Evolutionary conservation across 1,140 invertebrate species (phyloP).

Genomic region (Musca domestica): DNA sequence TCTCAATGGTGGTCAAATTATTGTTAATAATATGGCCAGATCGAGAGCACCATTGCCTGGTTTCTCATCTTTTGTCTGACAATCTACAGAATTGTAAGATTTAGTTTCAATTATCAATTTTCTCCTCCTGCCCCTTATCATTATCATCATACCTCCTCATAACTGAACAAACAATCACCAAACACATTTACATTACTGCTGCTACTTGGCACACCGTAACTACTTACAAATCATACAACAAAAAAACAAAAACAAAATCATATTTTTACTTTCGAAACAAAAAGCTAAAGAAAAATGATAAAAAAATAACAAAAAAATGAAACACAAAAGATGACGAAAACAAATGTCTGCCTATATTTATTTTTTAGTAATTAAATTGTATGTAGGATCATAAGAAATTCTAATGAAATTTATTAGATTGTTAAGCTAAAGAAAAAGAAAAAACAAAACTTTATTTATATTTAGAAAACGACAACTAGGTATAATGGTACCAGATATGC

Average conservation of each 20-base stretch:
- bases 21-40: conserved; percentile 96
- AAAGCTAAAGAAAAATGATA: not conserved
- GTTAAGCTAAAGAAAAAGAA: not conserved
- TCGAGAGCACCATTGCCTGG: conserved; percentile 91
- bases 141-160: not conserved
- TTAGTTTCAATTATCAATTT: conserved; percentile 2
- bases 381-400: conserved; percentile 4
- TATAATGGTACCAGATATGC: conserved; percentile 12
- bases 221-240: conserved; percentile 14
- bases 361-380: conserved; percentile 16
- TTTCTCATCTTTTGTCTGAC: conserved; percentile 95
- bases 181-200: not conserved
- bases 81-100: conserved; percentile 53
- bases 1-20: conserved; percentile 93
- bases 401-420: conserved; percentile 13
- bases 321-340: not conserved
- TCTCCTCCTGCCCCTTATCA: not conserved
- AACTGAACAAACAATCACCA: not conserved
- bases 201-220: not conserved
- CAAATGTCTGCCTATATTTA: conserved; percentile 17
- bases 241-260: not conserved
- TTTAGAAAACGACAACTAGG: not conserved
- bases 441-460: not conserved
- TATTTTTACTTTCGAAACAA: conserved; percentile 1
- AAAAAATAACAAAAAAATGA: not conserved